Conservation (phyloP, 1,140 invertebrate genomes). For the Drosophila guanche region DNA sequence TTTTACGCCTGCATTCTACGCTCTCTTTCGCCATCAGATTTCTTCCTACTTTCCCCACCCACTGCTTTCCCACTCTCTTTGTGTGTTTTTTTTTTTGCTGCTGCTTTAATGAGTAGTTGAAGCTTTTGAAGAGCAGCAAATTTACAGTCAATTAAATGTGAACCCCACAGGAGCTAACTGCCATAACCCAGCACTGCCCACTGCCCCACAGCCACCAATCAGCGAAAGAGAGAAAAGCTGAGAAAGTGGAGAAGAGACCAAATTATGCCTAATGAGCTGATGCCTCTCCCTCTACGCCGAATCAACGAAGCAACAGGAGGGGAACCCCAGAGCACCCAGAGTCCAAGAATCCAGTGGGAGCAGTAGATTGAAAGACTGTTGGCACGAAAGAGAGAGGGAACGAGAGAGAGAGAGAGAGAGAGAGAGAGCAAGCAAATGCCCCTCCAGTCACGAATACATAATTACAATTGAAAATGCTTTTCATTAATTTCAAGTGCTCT, state of each 20-base stretch:
- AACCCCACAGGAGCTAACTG: constrained; percentile 2
- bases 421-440: constrained; percentile 24
- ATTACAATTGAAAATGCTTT: constrained; percentile 81
- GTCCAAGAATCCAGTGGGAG: background rate
- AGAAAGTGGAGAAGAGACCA: constrained; percentile 7
- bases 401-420: background rate
- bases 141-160: constrained; percentile 78
- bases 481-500: constrained; percentile 78
- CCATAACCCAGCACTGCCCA: background rate
- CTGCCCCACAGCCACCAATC: background rate
- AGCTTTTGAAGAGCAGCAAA: constrained; percentile 68
- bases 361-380: background rate
- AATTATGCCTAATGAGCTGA: constrained; percentile 77
- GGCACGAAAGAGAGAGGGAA: background rate
- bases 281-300: constrained; percentile 6
- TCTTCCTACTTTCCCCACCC: background rate
- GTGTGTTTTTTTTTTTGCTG: constrained; percentile 29
- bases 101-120: constrained; percentile 68
- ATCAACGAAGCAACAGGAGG: constrained; percentile 18
- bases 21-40: background rate
- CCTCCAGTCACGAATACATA: constrained; percentile 75
- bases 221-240: background rate
- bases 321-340: constrained; percentile 7
- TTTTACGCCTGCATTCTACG: background rate
- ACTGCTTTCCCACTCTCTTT: background rate